A percentile compares a stretch with the other conserved stretches of the same genome.
phyloP scores from a whole-genome alignment of 1,140 invertebrate species.

The Apis cerana region DNA sequence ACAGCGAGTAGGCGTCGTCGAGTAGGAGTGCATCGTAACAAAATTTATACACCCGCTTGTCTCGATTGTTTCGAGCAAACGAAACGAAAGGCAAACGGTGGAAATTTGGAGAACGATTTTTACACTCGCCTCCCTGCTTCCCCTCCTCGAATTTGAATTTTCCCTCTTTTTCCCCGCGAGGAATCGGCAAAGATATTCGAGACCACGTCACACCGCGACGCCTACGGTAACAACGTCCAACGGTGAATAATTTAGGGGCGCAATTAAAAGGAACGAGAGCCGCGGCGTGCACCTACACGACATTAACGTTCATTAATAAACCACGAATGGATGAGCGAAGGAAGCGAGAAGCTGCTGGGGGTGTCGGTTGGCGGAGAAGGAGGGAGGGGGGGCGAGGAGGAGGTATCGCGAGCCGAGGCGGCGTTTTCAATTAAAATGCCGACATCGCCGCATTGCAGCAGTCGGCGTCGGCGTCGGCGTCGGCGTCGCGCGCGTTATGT shows the following conservation, averaged over 20 bases:
- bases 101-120: no score
- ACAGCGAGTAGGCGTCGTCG: no score
- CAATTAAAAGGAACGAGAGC: constrained; percentile 54
- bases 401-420: constrained; percentile 51
- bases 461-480: constrained; percentile 43
- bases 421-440: constrained; percentile 72
- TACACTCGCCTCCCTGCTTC: neutral
- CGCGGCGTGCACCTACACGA: constrained; percentile 17
- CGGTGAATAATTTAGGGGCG: constrained; percentile 48
- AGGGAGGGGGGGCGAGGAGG: neutral
- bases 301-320: constrained; percentile 59
- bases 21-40: no score
- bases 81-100: no score
- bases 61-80: no score
- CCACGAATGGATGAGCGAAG: constrained; percentile 49
- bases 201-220: neutral
- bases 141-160: no score
- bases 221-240: neutral
- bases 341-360: constrained; percentile 42
- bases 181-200: neutral
- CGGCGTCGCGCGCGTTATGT: constrained; percentile 36
- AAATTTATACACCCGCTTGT: no score
- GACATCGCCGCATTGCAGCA: constrained; percentile 67
- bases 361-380: neutral
- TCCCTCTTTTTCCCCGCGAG: no score